Evolutionary conservation across 2,888 invertebrate genomes (phyloP).

Genomic region (Calliopum simillimum): DNA sequence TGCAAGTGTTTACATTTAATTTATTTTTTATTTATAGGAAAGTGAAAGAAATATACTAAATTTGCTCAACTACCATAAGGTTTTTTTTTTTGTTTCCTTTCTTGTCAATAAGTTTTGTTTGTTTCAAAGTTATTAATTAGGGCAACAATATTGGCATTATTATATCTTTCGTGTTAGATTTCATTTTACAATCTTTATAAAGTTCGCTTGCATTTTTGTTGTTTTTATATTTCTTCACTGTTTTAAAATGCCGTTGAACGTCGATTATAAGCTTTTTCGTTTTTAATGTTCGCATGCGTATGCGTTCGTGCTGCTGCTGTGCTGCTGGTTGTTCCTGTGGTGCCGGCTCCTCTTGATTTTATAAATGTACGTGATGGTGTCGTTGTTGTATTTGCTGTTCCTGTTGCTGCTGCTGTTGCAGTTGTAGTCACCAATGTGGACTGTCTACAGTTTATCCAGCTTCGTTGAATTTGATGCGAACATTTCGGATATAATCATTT

Average conservation of each 20-base stretch:
- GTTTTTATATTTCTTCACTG: slow-evolving; percentile 15
- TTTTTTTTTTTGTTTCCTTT: not conserved
- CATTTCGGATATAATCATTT: slow-evolving; percentile 68
- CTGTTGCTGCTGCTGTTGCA: slow-evolving; percentile 35
- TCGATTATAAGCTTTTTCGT: slow-evolving; percentile 60
- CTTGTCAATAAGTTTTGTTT: not conserved
- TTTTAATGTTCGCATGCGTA: slow-evolving; percentile 49
- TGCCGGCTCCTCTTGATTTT: slow-evolving; percentile 53
- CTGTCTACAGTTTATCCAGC: slow-evolving; percentile 64
- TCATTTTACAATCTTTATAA: not conserved
- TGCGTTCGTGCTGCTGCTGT: slow-evolving; percentile 37
- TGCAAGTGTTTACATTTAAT: no score
- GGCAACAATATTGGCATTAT: slow-evolving; percentile 16
- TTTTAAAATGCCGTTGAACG: slow-evolving; percentile 65
- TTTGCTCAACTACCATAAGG: slow-evolving; percentile 8
- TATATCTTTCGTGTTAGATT: not conserved
- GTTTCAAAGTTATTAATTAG: not conserved
- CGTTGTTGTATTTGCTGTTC: slow-evolving; percentile 40
- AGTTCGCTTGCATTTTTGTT: slow-evolving; percentile 37
- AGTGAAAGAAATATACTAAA: slow-evolving; percentile 15
- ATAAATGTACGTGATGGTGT: slow-evolving; percentile 52
- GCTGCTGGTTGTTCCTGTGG: slow-evolving; percentile 36
- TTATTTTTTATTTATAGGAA: no score
- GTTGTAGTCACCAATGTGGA: slow-evolving; percentile 53
- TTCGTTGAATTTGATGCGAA: slow-evolving; percentile 67